A percentile compares a stretch with the other conserved stretches of the same genome.
Conservation (phyloP, 2,113 vertebrate species). For the Calyptomena viridis region DNA sequence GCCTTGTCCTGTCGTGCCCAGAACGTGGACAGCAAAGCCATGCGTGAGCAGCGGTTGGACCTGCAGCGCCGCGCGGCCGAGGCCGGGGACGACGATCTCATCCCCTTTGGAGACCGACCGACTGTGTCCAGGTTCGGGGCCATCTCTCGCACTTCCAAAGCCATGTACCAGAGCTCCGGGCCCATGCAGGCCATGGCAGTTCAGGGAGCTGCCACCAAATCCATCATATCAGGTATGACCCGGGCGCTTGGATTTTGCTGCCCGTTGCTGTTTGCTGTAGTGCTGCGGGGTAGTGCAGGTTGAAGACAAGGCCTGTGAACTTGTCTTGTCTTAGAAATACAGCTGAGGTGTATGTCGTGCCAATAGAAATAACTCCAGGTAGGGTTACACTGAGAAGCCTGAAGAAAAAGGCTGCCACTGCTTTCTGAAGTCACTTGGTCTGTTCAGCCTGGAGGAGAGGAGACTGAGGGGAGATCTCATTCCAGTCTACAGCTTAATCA, state of each 20-base stretch:
- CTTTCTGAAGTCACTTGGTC: background rate
- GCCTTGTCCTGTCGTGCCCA: constrained; percentile 47
- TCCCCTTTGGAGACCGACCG: constrained; percentile 93
- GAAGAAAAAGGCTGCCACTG: background rate
- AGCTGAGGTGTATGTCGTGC: background rate
- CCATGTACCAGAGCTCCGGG: constrained; percentile 88
- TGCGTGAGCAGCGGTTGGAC: constrained; percentile 87
- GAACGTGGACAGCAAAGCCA: constrained; percentile 89
- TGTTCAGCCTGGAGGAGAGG: background rate
- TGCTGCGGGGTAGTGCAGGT: background rate
- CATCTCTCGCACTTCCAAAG: constrained; percentile 95
- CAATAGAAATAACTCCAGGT: background rate
- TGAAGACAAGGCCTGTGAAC: background rate
- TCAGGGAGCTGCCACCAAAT: constrained; percentile 88
- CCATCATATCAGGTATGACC: constrained; percentile 82
- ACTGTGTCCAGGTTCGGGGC: constrained; percentile 97
- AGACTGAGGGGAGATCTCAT: background rate
- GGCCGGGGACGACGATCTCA: constrained; percentile 94
- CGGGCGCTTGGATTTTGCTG: background rate
- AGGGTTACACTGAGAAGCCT: background rate
- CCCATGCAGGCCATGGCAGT: constrained; percentile 87
- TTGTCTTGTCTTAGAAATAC: background rate
- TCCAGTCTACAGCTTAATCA: background rate
- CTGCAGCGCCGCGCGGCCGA: constrained; percentile 88
- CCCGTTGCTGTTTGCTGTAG: background rate